Percentiles rank a stretch among this genome's conserved stretches.
Evolutionary conservation across 2,113 vertebrate species (phyloP).

Genomic region (Zootoca vivipara): DNA sequence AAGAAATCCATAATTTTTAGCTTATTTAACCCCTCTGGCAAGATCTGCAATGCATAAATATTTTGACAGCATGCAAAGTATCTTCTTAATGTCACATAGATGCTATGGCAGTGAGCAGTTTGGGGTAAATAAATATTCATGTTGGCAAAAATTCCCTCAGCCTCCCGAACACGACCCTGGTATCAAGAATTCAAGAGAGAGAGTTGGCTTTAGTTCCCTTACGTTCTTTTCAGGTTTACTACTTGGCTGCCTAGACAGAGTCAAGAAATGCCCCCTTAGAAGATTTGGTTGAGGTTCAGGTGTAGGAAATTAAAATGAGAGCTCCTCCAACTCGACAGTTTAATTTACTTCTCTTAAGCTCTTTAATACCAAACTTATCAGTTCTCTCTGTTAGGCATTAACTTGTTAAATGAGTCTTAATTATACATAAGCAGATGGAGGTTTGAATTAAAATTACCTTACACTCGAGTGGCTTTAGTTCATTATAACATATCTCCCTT

Average conservation of each 20-base stretch:
- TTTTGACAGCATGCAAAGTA: slow-evolving; percentile 65
- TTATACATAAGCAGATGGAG: slow-evolving; percentile 90
- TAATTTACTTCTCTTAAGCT: slow-evolving; percentile 82
- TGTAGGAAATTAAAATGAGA: slow-evolving; percentile 77
- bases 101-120: slow-evolving; percentile 49
- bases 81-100: slow-evolving; percentile 61
- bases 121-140: slow-evolving; percentile 76
- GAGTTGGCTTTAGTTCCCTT: slow-evolving; percentile 22
- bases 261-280: slow-evolving; percentile 68
- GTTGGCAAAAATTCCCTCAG: slow-evolving; percentile 66
- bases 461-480: slow-evolving; percentile 89
- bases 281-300: slow-evolving; percentile 70
- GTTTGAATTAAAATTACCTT: slow-evolving; percentile 96
- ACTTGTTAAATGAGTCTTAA: slow-evolving; percentile 92
- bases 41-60: slow-evolving; percentile 69
- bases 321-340: slow-evolving; percentile 78
- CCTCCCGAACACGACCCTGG: slow-evolving; percentile 33
- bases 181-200: slow-evolving; percentile 71
- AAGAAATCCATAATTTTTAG: slow-evolving; percentile 70
- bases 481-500: slow-evolving; percentile 90
- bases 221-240: slow-evolving; percentile 38
- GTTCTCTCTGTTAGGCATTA: slow-evolving; percentile 84
- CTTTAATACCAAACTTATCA: slow-evolving; percentile 82
- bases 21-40: slow-evolving; percentile 71
- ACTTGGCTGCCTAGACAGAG: slow-evolving; percentile 44